Evolutionary conservation across 2,113 vertebrate species (phyloP).

Genomic region (Psittacula cyanocephala): DNA sequence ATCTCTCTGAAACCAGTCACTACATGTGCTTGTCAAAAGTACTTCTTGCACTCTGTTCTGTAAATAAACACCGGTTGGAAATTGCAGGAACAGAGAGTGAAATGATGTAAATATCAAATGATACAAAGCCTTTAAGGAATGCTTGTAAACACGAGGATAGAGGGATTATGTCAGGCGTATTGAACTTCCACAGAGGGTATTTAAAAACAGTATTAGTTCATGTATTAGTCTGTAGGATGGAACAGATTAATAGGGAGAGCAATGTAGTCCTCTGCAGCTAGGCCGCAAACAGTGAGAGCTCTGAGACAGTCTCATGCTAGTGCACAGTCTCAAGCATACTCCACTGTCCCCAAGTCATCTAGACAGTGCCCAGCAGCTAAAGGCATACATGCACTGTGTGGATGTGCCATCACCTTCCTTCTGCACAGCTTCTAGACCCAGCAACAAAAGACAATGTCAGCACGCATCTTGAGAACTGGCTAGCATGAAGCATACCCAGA

Average conservation of each 20-base stretch:
- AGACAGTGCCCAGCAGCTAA: not conserved
- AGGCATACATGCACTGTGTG: fast-evolving
- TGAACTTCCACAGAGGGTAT: not conserved
- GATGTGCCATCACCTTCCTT: not conserved
- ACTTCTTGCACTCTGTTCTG: not conserved
- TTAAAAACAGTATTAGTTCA: not conserved
- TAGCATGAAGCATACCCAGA: not conserved
- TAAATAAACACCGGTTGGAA: not conserved
- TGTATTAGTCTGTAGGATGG: not conserved
- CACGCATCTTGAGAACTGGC: fast-evolving
- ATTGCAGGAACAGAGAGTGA: not conserved
- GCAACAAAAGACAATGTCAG: not conserved
- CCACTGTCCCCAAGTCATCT: not conserved
- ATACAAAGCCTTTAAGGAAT: not conserved
- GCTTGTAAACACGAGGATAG: not conserved
- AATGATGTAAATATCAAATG: not conserved
- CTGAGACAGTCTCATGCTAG: not conserved
- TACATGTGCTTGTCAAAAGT: constrained; percentile 36
- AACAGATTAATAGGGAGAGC: not conserved
- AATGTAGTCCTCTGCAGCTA: not conserved
- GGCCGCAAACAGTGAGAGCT: not conserved
- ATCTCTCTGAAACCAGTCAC: constrained; percentile 45
- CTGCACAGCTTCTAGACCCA: not conserved
- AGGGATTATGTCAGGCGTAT: not conserved
- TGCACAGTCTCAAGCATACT: fast-evolving